Evolutionary conservation across 2,113 vertebrate genomes (phyloP).

Genomic region (Crotalus helleri): DNA sequence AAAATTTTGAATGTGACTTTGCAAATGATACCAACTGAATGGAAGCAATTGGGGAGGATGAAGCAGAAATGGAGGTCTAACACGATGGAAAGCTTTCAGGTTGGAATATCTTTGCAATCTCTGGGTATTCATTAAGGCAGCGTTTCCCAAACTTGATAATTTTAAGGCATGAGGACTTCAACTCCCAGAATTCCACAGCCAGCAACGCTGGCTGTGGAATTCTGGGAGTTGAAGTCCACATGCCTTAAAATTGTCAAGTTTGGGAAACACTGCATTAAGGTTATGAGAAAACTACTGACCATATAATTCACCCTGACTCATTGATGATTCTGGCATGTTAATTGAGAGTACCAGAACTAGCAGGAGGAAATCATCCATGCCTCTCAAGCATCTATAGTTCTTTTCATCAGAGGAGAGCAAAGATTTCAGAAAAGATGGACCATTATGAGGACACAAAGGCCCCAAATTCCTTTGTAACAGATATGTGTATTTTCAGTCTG

Average conservation of each 20-base stretch:
- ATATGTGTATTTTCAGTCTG: neutral
- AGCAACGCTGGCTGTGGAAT: too few species aligned
- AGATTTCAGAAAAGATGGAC: neutral
- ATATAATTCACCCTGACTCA: neutral
- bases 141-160: too few species aligned
- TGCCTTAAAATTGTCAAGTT: too few species aligned
- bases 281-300: neutral
- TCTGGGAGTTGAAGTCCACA: too few species aligned
- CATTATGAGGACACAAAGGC: neutral
- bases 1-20: slow-evolving; percentile 48
- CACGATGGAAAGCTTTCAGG: neutral
- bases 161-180: too few species aligned
- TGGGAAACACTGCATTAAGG: neutral
- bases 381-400: neutral
- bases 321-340: neutral
- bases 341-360: neutral
- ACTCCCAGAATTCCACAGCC: too few species aligned
- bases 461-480: neutral
- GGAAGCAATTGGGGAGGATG: neutral
- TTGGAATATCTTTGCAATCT: neutral
- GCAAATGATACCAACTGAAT: slow-evolving; percentile 50
- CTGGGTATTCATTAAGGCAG: neutral
- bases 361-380: neutral
- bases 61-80: neutral
- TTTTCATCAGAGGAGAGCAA: neutral